phyloP scores from a whole-genome alignment of 2,113 vertebrate species.

The Trematocara zebra region DNA sequence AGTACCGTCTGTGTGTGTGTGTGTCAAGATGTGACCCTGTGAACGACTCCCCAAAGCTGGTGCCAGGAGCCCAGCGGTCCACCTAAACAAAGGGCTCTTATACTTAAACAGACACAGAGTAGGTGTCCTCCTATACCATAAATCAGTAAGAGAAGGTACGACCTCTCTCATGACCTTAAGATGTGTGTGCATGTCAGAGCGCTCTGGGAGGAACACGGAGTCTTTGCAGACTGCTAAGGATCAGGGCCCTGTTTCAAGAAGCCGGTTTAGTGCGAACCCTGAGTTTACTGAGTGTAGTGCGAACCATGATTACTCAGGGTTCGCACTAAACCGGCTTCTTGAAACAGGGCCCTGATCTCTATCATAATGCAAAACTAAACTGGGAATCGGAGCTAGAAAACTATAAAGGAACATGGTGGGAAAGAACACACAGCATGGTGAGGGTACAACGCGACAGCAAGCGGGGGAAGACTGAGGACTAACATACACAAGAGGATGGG shows the following conservation, averaged over 20 bases:
- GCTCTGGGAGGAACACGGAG: background rate
- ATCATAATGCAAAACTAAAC: background rate
- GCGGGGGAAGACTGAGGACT: background rate
- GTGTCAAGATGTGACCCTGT: background rate
- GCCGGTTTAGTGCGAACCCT: too few relatives aligned
- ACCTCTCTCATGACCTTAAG: background rate
- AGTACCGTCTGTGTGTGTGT: background rate
- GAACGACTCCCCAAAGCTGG: background rate
- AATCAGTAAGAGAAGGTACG: background rate
- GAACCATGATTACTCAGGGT: too few relatives aligned
- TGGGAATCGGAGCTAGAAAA: background rate
- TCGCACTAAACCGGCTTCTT: too few relatives aligned
- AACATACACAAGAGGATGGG: background rate
- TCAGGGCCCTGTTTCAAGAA: too few relatives aligned
- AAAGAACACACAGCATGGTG: background rate
- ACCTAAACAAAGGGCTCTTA: background rate
- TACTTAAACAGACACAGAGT: background rate
- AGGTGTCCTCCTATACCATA: fast-evolving
- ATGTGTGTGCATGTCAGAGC: background rate
- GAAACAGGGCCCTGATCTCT: too few relatives aligned
- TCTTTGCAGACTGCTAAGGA: background rate
- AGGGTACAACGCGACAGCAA: fast-evolving
- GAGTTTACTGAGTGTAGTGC: too few relatives aligned
- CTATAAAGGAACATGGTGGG: background rate
- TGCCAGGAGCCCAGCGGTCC: background rate